Base-by-base conservation (phyloP, 2,888 invertebrate species). In the Cantharis lateralis region DNA sequence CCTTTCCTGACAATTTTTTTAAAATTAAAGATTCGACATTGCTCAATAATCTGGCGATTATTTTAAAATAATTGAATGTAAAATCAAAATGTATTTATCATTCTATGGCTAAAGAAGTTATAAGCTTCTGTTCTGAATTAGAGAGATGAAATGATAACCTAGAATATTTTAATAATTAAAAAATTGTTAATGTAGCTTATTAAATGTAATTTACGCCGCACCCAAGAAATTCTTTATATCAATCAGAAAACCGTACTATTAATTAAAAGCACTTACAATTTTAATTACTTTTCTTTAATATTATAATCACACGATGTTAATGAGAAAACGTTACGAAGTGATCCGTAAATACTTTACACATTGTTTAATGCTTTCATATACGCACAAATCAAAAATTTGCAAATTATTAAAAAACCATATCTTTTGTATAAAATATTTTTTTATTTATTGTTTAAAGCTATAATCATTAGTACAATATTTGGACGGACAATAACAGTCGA, bases 191-290 rank as follows among this genome's bases (percentile, higher is more conserved):
- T 20, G 24, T 3, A 66, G 15, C 24, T 66, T 66, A 62, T 70
- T 74, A 66, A 84, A 84, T 82, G 79, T 82, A 83, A 83, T 83
- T 85, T 85, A 85, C 84, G 84, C 83, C 83, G 84, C 82, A 82
- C 83, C 84, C 86, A 86, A 86, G 86, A 85, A 86, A 85, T 84
- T 84, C 82, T 79, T 81, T 80, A 85, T 87, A 86, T 86, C 86
- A 84, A 85, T 85, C 83, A 83, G 24, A 83, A 85, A 87, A 87
- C 87, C 81, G 82, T 82, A 80, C 83, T 84, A 79, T n/a, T 87
- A 87, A 87, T 87, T 87, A 87, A 85, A 84, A 86, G 82, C 87
- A 82, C 87, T 87, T 87, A 87, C 82, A 85, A 83, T 86, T 87
- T 87, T 87, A 87, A 87, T 87, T 87, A 87, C 86, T 84, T 84